phyloP scores from a whole-genome alignment of 1,140 invertebrate species.

The Laupala kohalensis region DNA sequence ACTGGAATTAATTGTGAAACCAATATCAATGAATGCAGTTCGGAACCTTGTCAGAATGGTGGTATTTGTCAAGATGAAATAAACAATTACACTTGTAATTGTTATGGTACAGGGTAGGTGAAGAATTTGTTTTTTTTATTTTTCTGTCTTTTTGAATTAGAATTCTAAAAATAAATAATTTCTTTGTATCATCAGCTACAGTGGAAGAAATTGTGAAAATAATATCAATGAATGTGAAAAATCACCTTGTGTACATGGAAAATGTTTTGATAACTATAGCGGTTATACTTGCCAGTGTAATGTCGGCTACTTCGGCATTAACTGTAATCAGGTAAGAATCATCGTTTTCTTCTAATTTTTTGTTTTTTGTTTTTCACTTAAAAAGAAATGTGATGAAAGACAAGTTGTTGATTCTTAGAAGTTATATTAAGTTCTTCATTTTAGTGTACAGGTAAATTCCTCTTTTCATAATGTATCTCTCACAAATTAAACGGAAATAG shows the following conservation, averaged over 20 bases:
- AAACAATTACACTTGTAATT: conserved; percentile 67
- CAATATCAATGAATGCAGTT: conserved; percentile 54
- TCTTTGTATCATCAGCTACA: conserved; percentile 41
- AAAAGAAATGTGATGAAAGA: too few relatives aligned
- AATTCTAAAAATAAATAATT: background rate
- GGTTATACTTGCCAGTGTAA: conserved; percentile 72
- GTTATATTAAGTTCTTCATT: too few relatives aligned
- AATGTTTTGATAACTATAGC: conserved; percentile 67
- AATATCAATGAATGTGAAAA: conserved; percentile 73
- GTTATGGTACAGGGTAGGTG: conserved; percentile 42
- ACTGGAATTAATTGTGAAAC: conserved; percentile 49
- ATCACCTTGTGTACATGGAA: conserved; percentile 63
- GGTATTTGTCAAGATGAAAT: conserved; percentile 65
- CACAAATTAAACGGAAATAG: too few relatives aligned
- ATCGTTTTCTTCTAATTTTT: too few relatives aligned
- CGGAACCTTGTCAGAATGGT: conserved; percentile 66
- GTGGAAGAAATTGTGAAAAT: conserved; percentile 60
- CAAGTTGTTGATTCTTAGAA: too few relatives aligned
- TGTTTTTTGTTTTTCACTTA: too few relatives aligned
- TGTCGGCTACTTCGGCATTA: conserved; percentile 63
- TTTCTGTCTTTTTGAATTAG: background rate
- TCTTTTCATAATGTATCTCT: too few relatives aligned
- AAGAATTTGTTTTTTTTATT: background rate
- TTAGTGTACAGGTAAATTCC: too few relatives aligned
- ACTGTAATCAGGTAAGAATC: conserved; percentile 49